phyloP scores from a whole-genome alignment of 2,888 invertebrate genomes.

The Hymenopus coronatus region DNA sequence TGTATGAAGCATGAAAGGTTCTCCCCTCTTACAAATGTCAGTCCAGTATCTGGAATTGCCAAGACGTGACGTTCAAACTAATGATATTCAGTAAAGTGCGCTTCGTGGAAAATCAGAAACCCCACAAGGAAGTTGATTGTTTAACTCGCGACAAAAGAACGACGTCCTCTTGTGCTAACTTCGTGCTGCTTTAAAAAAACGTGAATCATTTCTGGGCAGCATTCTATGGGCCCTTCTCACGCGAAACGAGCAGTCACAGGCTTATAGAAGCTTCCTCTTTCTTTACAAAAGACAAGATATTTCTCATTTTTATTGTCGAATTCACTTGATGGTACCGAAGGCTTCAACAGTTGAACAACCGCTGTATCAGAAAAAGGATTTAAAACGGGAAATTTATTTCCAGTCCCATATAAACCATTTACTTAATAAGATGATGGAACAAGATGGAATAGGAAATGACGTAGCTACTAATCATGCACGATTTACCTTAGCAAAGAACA shows the following conservation, averaged over 20 bases:
- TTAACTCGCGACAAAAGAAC: background rate
- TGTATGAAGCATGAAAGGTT: no score
- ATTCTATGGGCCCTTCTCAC: background rate
- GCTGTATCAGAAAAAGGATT: background rate
- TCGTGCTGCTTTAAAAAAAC: background rate
- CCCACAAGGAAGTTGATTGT: background rate
- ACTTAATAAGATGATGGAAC: background rate
- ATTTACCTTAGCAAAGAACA: background rate
- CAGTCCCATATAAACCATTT: background rate
- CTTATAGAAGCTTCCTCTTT: background rate
- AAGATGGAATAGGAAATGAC: background rate
- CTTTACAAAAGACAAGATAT: background rate
- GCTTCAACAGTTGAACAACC: background rate
- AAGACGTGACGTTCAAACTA: no score
- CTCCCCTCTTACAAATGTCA: no score
- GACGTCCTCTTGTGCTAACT: slow-evolving; percentile 6
- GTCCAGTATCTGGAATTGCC: no score
- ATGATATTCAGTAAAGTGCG: no score
- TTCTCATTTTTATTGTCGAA: background rate
- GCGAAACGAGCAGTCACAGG: background rate
- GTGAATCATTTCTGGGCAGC: background rate
- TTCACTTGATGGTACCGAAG: background rate
- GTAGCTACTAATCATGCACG: background rate
- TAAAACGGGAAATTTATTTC: background rate
- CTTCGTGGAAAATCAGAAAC: no score